Base-by-base conservation (phyloP, 2,797 vertebrate species). In the Anguilla megastoma region DNA sequence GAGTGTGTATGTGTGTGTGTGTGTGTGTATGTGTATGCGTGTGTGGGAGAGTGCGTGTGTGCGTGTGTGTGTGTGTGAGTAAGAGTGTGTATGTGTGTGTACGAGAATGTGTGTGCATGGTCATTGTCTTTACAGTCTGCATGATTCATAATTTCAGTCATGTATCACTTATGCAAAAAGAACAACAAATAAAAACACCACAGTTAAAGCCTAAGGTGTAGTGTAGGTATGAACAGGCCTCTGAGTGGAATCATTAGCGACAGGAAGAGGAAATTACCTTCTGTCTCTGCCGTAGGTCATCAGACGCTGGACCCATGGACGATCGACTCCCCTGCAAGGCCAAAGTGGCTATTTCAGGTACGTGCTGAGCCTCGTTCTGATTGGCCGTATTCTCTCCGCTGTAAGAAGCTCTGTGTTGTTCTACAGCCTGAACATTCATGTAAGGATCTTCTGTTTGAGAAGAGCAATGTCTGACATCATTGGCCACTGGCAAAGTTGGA, bases 321-420 rank as follows among this genome's bases (percentile, higher is more conserved):
- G 96, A 97, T 60, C 95, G 97, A 41, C 94, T 95, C n/a, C 97
- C 98, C 0, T 98, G 98, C 91, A 97, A 97, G 48, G 98, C 97
- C 87, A 97, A 94, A 90, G 96, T 99, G 87, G 97, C 97, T 79
- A 96, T 99, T 92, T 98, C 98, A 88, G 98, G 98, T 96, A 94
- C 86, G 94, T 82, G 84, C 50, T 24, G 33, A 24, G 12, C 50
- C 12, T 88, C 12, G 8, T 12, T 18, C 30, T 76, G 14, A 33
- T 33, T 41, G 30, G n/a, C 1, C 0, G 30, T 76, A n/a, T 76
- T 36, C 16, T 84, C 21, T 45, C 16, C 16, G 27, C 74, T 41
- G 14, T 79, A 41, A 18, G 27, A 18, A 45, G 14, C 18, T 41
- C 4, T 0, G 33, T 45, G 18, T 79, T 79, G 36, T 14, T 16